Conservation (phyloP, 53 echinoderm and acorn worm species). For the Mesocentrotus franciscanus region DNA sequence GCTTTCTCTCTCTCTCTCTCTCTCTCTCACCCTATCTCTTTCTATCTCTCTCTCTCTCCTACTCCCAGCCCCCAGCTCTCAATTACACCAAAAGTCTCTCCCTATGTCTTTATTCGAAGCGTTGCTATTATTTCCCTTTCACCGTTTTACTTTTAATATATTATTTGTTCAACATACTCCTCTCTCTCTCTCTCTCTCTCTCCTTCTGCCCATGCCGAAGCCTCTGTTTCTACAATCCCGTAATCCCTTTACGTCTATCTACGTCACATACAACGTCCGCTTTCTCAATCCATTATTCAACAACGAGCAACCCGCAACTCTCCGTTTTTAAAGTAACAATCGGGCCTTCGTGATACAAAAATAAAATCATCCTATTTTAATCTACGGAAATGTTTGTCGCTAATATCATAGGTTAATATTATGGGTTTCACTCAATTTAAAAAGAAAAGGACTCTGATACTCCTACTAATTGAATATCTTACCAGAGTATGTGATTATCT, state of each 20-base stretch:
- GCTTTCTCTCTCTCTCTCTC: neutral
- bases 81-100: neutral
- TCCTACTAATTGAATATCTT: neutral
- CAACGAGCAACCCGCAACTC: neutral
- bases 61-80: neutral
- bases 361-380: neutral
- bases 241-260: slow-evolving; percentile 44
- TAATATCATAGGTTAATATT: neutral
- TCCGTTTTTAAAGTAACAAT: slow-evolving; percentile 31
- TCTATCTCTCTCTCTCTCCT: neutral
- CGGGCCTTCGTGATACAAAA: neutral
- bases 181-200: neutral
- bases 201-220: neutral
- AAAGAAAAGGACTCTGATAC: neutral
- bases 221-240: slow-evolving; percentile 46
- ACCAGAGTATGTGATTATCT: neutral
- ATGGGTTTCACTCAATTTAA: neutral
- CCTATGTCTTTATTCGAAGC: neutral
- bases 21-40: neutral
- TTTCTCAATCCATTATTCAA: slow-evolving; percentile 50
- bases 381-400: neutral
- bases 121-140: neutral
- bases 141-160: neutral
- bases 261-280: slow-evolving; percentile 49
- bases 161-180: neutral